Conservation (phyloP, 92 coral and sea anemone species). For the Palythoa grandiflora region DNA sequence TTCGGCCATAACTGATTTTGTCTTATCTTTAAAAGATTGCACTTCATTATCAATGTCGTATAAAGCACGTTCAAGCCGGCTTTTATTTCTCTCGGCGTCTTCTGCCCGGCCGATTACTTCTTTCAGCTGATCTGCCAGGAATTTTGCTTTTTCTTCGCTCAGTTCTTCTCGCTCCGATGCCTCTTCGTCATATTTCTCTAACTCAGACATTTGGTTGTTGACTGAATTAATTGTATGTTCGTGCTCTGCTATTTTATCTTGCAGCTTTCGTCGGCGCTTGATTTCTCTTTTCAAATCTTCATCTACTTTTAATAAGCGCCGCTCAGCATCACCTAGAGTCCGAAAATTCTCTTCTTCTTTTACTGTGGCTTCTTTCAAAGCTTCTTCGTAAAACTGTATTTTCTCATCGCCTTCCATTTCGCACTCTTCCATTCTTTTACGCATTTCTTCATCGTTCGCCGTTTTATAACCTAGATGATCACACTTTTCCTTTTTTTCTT, state of each 20-base stretch:
- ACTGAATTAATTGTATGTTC: conserved; percentile 41
- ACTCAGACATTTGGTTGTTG: conserved; percentile 55
- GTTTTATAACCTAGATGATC: conserved; percentile 60
- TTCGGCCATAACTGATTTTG: conserved; percentile 47
- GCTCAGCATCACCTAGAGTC: conserved; percentile 74
- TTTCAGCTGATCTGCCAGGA: conserved; percentile 77
- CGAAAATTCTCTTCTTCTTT: conserved; percentile 65
- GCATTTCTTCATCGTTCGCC: conserved; percentile 63
- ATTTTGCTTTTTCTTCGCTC: conserved; percentile 77
- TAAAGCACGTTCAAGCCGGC: conserved; percentile 59
- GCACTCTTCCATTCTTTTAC: conserved; percentile 81
- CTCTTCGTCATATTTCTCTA: conserved; percentile 83
- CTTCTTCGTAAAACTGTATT: conserved; percentile 63
- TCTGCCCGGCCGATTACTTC: conserved; percentile 71
- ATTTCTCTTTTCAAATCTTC: conserved; percentile 66
- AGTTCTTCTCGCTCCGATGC: conserved; percentile 79
- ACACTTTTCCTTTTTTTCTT: conserved; percentile 57
- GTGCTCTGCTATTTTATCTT: conserved; percentile 17
- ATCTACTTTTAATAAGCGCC: conserved; percentile 68
- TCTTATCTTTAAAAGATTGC: conserved; percentile 18
- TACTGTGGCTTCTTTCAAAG: conserved; percentile 61
- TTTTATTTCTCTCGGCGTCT: conserved; percentile 67
- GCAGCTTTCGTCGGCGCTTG: conserved; percentile 38
- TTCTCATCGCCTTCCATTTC: conserved; percentile 93
- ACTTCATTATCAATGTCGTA: conserved; percentile 65